Percentiles rank a stretch among this genome's conserved stretches.
These are phyloP conservation scores for Tridacna gigas DNA, from an alignment of 2,888 invertebrate species.

Conservation along the genomic window DNA sequence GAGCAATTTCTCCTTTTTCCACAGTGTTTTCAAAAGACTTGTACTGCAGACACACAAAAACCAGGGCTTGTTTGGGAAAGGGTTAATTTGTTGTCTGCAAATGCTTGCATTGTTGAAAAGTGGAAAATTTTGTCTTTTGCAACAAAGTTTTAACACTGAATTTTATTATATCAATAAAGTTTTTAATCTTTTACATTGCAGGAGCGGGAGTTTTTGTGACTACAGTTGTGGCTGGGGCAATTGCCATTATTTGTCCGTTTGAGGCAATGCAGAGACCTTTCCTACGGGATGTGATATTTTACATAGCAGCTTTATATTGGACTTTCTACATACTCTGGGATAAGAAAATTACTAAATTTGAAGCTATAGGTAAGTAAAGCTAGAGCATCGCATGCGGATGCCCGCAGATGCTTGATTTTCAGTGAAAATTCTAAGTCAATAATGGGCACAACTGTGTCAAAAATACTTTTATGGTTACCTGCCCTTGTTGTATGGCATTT, in stretches of 20 bases:
- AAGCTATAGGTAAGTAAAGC: slow-evolving; percentile 85
- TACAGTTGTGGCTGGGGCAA: slow-evolving; percentile 87
- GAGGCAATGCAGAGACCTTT: slow-evolving; percentile 86
- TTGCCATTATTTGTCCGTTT: slow-evolving; percentile 87
- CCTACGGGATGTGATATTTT: slow-evolving; percentile 87
- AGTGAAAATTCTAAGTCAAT: no score
- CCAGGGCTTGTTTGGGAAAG: background rate
- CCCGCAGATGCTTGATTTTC: no score
- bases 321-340: slow-evolving; percentile 86
- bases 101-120: no score
- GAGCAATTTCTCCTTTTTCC: background rate
- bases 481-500: no score
- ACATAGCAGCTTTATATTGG: slow-evolving; percentile 86
- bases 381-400: no score
- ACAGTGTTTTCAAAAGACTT: background rate
- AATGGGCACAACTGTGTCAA: no score
- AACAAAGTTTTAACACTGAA: no score
- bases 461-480: no score
- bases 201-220: slow-evolving; percentile 89
- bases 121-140: no score
- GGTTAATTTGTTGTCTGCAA: no score
- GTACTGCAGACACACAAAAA: background rate
- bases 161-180: no score
- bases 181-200: slow-evolving; percentile 69
- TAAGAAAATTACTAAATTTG: slow-evolving; percentile 85